Percentiles rank a stretch among this genome's conserved stretches.
Evolutionary conservation across 2,888 invertebrate genomes (phyloP).

Genomic region (Hypsopygia costalis): DNA sequence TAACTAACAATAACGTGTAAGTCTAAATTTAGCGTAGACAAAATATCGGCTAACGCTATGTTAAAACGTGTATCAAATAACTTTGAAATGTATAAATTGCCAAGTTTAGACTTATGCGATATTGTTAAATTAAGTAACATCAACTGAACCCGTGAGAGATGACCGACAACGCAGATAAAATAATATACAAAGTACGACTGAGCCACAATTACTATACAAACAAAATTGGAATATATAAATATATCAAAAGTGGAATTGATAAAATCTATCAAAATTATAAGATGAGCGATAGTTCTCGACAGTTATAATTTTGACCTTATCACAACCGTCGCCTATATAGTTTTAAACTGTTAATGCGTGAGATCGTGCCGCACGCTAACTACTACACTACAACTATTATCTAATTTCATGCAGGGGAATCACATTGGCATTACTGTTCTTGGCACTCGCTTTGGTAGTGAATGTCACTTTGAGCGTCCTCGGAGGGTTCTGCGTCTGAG

Average conservation of each 20-base stretch:
- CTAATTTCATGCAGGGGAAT: constrained; percentile 19
- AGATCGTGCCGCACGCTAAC: constrained; percentile 12
- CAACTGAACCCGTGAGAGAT: no score
- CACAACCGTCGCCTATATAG: constrained; percentile 25
- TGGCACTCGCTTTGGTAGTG: constrained; percentile 21
- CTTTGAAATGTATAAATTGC: no score
- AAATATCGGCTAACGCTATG: no score
- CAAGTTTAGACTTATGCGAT: no score
- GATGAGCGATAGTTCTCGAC: constrained; percentile 8
- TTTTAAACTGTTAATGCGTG: constrained; percentile 11
- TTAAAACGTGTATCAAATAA: no score
- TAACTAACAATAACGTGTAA: no score
- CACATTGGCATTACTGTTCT: constrained; percentile 27
- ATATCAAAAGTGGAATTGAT: constrained; percentile 25
- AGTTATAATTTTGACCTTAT: constrained; percentile 19
- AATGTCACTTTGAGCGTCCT: constrained; percentile 9
- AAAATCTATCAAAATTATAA: constrained; percentile 17
- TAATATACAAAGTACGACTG: constrained; percentile 11
- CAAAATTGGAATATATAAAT: constrained; percentile 21
- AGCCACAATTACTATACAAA: constrained; percentile 15
- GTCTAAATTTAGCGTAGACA: no score
- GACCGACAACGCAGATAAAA: constrained; percentile 2
- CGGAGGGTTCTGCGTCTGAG: constrained; percentile 6
- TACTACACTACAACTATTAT: constrained; percentile 7
- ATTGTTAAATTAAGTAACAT: no score